Evolutionary conservation across 92 coral and sea anemone species (phyloP), one percentile per base, ranked within the genome.

Genomic region (Epizoanthus fatuus): DNA sequence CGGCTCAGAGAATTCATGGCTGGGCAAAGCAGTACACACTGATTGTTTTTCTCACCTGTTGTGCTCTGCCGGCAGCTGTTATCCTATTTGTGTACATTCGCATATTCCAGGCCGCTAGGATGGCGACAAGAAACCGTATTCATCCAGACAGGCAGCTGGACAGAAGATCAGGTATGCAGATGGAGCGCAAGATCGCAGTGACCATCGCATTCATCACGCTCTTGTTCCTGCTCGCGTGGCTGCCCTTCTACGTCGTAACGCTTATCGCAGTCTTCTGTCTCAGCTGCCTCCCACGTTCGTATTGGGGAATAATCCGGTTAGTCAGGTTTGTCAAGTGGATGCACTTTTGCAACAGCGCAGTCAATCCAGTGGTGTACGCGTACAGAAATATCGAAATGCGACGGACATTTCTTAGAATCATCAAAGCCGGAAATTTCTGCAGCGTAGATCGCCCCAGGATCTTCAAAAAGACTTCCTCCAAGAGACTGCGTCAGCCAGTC

Each of bases 341-440:
- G 81, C 99, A 97, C 29, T 97, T 89, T 57, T 86, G 93, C 54
- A 97, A 97, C 92, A 97, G 99, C 35, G 96, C 96, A 0, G 86
- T 89, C 11, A 97, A 97, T 72, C 98, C 99, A 0, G 85, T 86
- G 12, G 88, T 97, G 13, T 97, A 97, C 72, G 97, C 99, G 12
- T 95, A 83, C 72, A 92, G 99, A 12, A 96, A 97, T 63, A 17
- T 69, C 8, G 95, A 90, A 67, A 92, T 94, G 95, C 75, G 98
- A 47, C 66, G 88, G 40, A 81, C 95, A 54, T 92, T 94, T 47
- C 65, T 75, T 16, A 60, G 82, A 40, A 77, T 77, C 22, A 39
- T 77, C 42, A 77, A 77, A 52, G 39, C 57, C 1, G 54, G 69
- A 58, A 42, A 77, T 15, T 3, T 77, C 39, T 77, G 82, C 82